A percentile compares a stretch with the other conserved stretches of the same genome.
Conservation (phyloP, 1,140 invertebrate species). For the Achroia grisella region DNA sequence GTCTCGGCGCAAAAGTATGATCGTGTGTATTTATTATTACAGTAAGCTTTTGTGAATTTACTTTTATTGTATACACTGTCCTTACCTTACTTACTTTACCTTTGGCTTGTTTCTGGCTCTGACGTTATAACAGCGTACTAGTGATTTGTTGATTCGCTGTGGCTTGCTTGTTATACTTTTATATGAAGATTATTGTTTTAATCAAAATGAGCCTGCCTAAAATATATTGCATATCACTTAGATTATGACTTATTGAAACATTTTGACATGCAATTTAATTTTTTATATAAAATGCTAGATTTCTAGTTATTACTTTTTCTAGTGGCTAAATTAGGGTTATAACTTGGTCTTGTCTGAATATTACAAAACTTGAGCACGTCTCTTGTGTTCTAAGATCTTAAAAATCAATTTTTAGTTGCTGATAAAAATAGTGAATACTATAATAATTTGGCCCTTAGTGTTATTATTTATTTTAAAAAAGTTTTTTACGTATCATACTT, state of each 20-base stretch:
- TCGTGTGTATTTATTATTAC: neutral
- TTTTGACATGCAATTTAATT: conserved; percentile 20
- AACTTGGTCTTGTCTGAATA: neutral
- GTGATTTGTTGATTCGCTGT: neutral
- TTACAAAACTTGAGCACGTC: too few species aligned
- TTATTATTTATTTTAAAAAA: conserved; percentile 4
- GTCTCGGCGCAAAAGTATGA: too few species aligned
- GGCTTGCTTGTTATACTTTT: conserved; percentile 7
- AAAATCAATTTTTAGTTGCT: too few species aligned
- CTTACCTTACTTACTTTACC: too few species aligned
- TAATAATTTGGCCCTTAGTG: too few species aligned
- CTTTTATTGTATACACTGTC: too few species aligned
- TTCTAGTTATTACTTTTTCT: conserved; percentile 18
- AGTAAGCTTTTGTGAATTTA: neutral
- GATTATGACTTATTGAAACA: conserved; percentile 32
- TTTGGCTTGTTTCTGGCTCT: too few species aligned
- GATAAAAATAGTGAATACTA: too few species aligned
- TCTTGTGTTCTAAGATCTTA: neutral
- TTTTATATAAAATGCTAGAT: conserved; percentile 35
- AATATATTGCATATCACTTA: conserved; percentile 66
- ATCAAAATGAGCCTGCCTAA: conserved; percentile 53
- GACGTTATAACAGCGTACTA: too few species aligned
- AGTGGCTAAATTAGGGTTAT: conserved; percentile 18
- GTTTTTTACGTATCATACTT: conserved; percentile 6
- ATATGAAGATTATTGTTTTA: conserved; percentile 13